phyloP scores from a whole-genome alignment of 1,140 invertebrate genomes.

The Anagrus nilaparvatae region DNA sequence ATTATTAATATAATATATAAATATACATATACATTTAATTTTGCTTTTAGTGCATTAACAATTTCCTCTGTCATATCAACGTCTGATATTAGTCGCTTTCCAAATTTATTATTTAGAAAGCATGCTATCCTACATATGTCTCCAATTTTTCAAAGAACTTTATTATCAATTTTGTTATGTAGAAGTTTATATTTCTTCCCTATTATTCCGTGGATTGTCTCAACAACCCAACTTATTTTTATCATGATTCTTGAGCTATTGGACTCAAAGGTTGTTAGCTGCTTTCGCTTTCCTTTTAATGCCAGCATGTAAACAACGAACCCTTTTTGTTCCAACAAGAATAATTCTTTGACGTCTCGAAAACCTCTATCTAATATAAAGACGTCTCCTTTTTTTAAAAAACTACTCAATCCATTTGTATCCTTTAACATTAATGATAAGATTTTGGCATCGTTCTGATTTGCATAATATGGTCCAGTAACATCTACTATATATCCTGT shows the following conservation, averaged over 20 bases:
- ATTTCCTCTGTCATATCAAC: conserved; percentile 13
- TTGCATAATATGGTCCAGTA: conserved; percentile 12
- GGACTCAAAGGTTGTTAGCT: no score
- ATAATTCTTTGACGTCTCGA: no score
- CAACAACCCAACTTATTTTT: conserved; percentile 30
- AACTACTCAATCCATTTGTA: conserved; percentile 1
- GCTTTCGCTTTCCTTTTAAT: no score
- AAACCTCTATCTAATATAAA: conserved; percentile 12
- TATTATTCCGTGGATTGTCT: conserved; percentile 27
- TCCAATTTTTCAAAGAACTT: conserved; percentile 18
- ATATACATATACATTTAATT: no score
- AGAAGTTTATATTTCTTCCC: conserved; percentile 19
- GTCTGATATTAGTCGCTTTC: conserved; percentile 17
- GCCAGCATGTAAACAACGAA: no score
- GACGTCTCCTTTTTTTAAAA: conserved; percentile 7
- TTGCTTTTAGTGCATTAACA: no score
- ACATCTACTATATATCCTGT: conserved; percentile 21
- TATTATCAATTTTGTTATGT: conserved; percentile 20
- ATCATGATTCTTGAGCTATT: no score
- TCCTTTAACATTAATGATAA: conserved; percentile 9
- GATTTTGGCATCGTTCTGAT: conserved; percentile 14
- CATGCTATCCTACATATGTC: conserved; percentile 15
- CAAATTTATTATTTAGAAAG: conserved; percentile 18
- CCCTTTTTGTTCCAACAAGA: no score
- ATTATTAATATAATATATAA: no score